Evolutionary conservation across 1,140 invertebrate genomes (phyloP).

Genomic region (Goniozus legneri): DNA sequence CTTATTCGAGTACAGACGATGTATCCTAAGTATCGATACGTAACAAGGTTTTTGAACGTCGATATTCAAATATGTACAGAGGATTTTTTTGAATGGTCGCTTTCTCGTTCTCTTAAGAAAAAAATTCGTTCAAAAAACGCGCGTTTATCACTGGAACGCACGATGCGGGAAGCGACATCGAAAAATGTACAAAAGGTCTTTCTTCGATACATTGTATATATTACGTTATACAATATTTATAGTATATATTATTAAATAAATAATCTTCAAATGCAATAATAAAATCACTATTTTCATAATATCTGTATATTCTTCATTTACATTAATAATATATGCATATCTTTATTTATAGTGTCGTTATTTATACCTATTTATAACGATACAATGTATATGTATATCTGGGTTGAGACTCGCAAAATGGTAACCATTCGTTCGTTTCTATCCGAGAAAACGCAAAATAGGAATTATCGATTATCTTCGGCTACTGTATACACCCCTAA

Average conservation of each 20-base stretch:
- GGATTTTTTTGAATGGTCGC: conserved; percentile 17
- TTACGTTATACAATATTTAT: conserved; percentile 40
- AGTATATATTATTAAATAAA: conserved; percentile 50
- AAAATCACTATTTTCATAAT: conserved; percentile 42
- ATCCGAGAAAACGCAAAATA: neutral
- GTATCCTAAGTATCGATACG: conserved; percentile 16
- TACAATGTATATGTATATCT: conserved; percentile 38
- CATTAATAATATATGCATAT: conserved; percentile 20
- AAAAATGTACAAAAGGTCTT: conserved; percentile 37
- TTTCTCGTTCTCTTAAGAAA: conserved; percentile 14
- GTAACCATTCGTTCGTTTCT: conserved; percentile 39
- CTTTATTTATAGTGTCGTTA: conserved; percentile 33
- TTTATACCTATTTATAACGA: conserved; percentile 38
- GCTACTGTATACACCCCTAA: too few species aligned
- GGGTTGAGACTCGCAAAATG: conserved; percentile 38
- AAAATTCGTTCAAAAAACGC: conserved; percentile 11
- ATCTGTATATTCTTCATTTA: conserved; percentile 20
- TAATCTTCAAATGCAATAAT: conserved; percentile 53
- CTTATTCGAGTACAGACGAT: conserved; percentile 9
- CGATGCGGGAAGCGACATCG: conserved; percentile 18
- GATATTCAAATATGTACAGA: conserved; percentile 17
- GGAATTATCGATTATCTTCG: too few species aligned
- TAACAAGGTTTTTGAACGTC: conserved; percentile 19
- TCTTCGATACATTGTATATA: conserved; percentile 28
- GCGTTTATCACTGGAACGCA: too few species aligned